Conservation (phyloP, 2,113 vertebrate species). For the Litocranius walleri region DNA sequence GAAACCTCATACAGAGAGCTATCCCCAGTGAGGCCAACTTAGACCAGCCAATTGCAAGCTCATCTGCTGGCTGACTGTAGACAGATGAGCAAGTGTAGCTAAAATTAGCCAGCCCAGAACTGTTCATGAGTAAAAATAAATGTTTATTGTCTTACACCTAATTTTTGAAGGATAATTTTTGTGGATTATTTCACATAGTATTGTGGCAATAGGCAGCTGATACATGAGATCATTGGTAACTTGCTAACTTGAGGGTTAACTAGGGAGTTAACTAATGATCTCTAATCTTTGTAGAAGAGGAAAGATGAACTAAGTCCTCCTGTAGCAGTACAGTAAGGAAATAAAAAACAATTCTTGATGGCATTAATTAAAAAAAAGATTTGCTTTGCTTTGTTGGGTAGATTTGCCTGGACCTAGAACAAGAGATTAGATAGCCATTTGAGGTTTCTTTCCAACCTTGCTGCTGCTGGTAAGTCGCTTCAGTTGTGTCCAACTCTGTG, state of each 20-base stretch:
- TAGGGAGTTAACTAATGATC: not conserved
- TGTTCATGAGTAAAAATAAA: not conserved
- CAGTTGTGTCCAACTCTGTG: too few species aligned
- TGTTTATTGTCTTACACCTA: not conserved
- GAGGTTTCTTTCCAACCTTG: not conserved
- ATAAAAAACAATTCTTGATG: not conserved
- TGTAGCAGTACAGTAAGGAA: not conserved
- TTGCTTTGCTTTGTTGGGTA: not conserved
- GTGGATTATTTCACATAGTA: not conserved
- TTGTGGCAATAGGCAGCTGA: not conserved
- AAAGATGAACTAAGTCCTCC: not conserved
- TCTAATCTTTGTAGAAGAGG: not conserved
- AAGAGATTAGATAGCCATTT: not conserved
- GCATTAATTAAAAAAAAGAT: constrained; percentile 5
- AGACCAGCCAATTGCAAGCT: not conserved
- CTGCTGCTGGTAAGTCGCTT: too few species aligned
- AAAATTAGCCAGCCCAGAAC: not conserved
- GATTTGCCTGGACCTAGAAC: not conserved
- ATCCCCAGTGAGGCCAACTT: not conserved
- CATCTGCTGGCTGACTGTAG: not conserved
- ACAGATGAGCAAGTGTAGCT: not conserved
- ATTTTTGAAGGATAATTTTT: not conserved
- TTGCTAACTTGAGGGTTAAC: not conserved
- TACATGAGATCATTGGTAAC: not conserved
- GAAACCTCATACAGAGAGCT: not conserved